Base-by-base conservation (phyloP, 53 echinoderm and acorn worm species). In the Echinometra lucunter region DNA sequence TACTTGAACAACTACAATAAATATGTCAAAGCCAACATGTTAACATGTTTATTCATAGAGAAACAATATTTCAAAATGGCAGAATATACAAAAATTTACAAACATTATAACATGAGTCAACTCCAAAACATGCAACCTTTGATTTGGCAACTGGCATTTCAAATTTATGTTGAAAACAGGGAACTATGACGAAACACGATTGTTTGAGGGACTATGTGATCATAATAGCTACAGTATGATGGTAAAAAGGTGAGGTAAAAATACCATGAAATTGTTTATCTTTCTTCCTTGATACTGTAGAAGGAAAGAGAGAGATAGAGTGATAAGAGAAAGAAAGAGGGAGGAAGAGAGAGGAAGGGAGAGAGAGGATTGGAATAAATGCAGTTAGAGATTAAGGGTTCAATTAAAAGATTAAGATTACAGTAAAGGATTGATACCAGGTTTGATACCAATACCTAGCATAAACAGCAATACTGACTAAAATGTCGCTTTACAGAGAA, bases 21-120 rank as follows among this genome's bases (percentile, higher is more conserved):
- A 85, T 27, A 45, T 47, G 85, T 23, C 47, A 85, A 85, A 85
- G 13, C 2, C 44, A 85, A 85, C 85, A 85, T 85, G 85, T 85
- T 30, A 47, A 85, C 85, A 85, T 85, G 85, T 85, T 85, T 47
- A 47, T 47, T n/a, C n/a, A 23, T 49, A 85, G n/a, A 25, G 49
- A 47, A 85, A 85, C 85, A 85, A 45, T 47, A 85, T 85, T 49
- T 85, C 85, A 85, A 85, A 85, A 85, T 49, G 11, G 47, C 85
- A 85, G 28, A 47, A 85, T 85, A 49, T 85, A 85, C 85, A 85
- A 0, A 56, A 63, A 13, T 45, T 49, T 49, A 49, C 28, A 85
- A 85, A 47, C 45, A 47, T 42, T 85, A n/a, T n/a, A 85, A 85
- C 45, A 85, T n/a, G 28, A 49, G 6, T 49, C 17, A 85, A 85